Percentiles rank a stretch among this genome's conserved stretches.
These are phyloP conservation scores for Eumeta japonica DNA, from an alignment of 1,140 invertebrate species.

Conservation along the genomic window DNA sequence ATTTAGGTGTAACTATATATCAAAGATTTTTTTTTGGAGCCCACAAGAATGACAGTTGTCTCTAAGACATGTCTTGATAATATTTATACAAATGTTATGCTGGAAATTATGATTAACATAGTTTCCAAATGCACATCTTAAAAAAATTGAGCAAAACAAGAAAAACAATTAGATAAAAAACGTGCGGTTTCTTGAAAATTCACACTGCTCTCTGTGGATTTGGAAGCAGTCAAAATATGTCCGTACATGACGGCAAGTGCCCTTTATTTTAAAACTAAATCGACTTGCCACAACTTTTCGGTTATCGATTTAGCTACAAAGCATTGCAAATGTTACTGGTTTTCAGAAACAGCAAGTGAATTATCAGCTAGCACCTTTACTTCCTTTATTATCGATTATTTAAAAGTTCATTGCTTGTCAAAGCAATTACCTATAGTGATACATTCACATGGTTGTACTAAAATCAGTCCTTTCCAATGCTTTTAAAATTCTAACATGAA, in stretches of 20 bases:
- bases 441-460: conserved; percentile 29
- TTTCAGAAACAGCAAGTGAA: conserved; percentile 33
- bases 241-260: conserved; percentile 32
- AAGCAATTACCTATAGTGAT: conserved; percentile 18
- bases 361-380: conserved; percentile 36
- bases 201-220: conserved; percentile 24
- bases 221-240: conserved; percentile 30
- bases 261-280: conserved; percentile 47
- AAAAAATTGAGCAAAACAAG: conserved; percentile 8
- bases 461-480: conserved; percentile 32
- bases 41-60: no score
- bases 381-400: conserved; percentile 24
- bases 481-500: conserved; percentile 18
- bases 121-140: conserved; percentile 7
- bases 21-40: no score
- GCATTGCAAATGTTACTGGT: conserved; percentile 32
- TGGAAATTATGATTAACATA: background rate
- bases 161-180: conserved; percentile 10
- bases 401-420: conserved; percentile 13
- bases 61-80: no score
- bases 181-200: conserved; percentile 4
- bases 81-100: no score
- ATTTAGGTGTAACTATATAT: no score
- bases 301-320: conserved; percentile 31
- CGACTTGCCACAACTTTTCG: conserved; percentile 46